Evolutionary conservation across 2,113 vertebrate species (phyloP).

Genomic region (Holacanthus passer): DNA sequence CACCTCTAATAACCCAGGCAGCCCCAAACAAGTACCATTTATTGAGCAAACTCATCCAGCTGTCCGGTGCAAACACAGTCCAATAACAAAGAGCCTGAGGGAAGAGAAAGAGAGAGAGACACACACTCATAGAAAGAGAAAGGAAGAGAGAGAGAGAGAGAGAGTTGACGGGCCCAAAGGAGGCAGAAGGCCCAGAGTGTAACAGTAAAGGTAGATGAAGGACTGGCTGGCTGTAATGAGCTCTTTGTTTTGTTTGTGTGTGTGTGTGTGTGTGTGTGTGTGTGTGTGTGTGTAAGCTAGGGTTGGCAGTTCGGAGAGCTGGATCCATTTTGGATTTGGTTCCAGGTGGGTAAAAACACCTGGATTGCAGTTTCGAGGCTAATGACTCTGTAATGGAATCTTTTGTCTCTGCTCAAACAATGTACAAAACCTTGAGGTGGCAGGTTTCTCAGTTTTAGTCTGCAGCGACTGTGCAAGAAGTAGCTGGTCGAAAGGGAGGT

Average conservation of each 20-base stretch:
- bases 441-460: neutral
- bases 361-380: neutral
- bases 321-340: neutral
- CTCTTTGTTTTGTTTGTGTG: conserved; percentile 17
- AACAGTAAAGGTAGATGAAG: conserved; percentile 25
- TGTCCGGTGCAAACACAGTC: conserved; percentile 62
- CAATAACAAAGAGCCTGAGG: conserved; percentile 65
- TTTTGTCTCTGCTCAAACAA: neutral
- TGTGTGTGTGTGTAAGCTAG: neutral
- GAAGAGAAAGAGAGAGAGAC: neutral
- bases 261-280: conserved; percentile 6
- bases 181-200: conserved; percentile 17
- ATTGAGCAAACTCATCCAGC: conserved; percentile 66
- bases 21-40: conserved; percentile 53
- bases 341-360: conserved; percentile 4
- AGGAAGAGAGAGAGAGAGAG: conserved; percentile 1
- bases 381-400: too few relatives aligned
- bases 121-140: conserved; percentile 29
- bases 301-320: neutral
- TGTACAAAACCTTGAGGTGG: neutral
- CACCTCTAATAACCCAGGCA: conserved; percentile 42
- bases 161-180: conserved; percentile 24
- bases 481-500: neutral
- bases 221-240: conserved; percentile 35
- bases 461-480: neutral